A percentile compares a stretch with the other conserved stretches of the same genome.
Conservation (phyloP, 2,888 invertebrate genomes). For the Cepaea hortensis region DNA sequence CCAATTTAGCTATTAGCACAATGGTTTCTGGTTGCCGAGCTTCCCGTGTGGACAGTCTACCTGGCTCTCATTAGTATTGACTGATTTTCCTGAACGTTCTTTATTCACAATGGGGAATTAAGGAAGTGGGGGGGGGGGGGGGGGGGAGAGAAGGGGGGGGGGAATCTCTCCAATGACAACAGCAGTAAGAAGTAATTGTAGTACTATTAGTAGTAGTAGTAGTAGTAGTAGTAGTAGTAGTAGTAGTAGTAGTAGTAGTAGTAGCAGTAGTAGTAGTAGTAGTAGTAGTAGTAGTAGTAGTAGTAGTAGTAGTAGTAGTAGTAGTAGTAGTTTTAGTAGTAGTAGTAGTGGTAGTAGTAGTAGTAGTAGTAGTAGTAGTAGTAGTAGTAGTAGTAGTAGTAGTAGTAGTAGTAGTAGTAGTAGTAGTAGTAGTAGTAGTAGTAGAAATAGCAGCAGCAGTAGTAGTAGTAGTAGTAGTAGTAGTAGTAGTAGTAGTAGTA, state of each 20-base stretch:
- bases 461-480: conserved; percentile 14
- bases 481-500: conserved; percentile 10
- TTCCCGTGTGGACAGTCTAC: too few relatives aligned
- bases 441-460: not conserved
- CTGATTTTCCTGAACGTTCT: too few relatives aligned
- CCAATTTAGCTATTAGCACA: too few relatives aligned
- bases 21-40: too few relatives aligned
- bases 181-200: not conserved
- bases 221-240: conserved; percentile 24
- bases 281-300: conserved; percentile 28
- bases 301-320: conserved; percentile 22
- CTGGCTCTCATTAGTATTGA: too few relatives aligned
- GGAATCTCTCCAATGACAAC: too few relatives aligned
- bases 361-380: conserved; percentile 30
- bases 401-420: conserved; percentile 19
- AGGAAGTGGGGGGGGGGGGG: too few relatives aligned
- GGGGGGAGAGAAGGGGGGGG: too few relatives aligned
- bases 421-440: conserved; percentile 36
- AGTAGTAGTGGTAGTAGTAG: conserved; percentile 25
- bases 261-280: conserved; percentile 5
- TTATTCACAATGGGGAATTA: too few relatives aligned
- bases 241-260: not conserved
- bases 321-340: conserved; percentile 17
- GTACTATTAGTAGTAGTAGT: conserved; percentile 24
- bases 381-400: conserved; percentile 30